Percentiles rank a stretch among this genome's conserved stretches.
Conservation (phyloP, 2,113 vertebrate genomes). For the Petrocephalus microphthalmus region DNA sequence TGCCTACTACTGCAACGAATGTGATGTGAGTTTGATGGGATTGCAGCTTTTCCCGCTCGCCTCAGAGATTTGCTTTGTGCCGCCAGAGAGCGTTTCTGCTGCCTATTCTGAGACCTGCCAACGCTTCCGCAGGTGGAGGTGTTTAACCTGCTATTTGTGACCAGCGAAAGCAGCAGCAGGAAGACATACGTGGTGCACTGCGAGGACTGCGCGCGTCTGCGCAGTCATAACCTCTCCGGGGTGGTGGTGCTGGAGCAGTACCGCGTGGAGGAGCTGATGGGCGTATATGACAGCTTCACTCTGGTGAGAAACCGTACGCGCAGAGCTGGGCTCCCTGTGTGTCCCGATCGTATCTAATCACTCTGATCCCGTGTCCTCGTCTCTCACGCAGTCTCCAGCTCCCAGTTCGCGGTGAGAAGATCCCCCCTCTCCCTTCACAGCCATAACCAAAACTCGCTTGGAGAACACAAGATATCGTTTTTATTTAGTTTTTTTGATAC, state of each 20-base stretch:
- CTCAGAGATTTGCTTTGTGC: not conserved
- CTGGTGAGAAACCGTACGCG: conserved; percentile 59
- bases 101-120: not conserved
- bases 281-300: conserved; percentile 75
- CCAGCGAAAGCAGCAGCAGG: conserved; percentile 74
- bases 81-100: not conserved
- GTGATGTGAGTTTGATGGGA: conserved; percentile 66
- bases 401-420: conserved; percentile 53
- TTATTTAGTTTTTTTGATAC: conserved; percentile 26
- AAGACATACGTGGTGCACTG: conserved; percentile 88
- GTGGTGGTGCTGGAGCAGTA: conserved; percentile 87
- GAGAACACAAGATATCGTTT: conserved; percentile 51
- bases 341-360: conserved; percentile 4
- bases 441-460: conserved; percentile 60
- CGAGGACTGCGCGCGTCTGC: conserved; percentile 75
- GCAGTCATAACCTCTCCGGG: conserved; percentile 58
- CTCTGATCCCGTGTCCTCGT: not conserved
- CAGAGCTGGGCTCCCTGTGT: not conserved
- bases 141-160: conserved; percentile 83
- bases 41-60: not conserved
- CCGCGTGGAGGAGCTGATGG: conserved; percentile 77
- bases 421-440: conserved; percentile 53
- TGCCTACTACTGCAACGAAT: conserved; percentile 89
- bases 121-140: conserved; percentile 73
- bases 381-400: conserved; percentile 42